Conservation (phyloP, 2,888 invertebrate species). For the Hesperia comma region DNA sequence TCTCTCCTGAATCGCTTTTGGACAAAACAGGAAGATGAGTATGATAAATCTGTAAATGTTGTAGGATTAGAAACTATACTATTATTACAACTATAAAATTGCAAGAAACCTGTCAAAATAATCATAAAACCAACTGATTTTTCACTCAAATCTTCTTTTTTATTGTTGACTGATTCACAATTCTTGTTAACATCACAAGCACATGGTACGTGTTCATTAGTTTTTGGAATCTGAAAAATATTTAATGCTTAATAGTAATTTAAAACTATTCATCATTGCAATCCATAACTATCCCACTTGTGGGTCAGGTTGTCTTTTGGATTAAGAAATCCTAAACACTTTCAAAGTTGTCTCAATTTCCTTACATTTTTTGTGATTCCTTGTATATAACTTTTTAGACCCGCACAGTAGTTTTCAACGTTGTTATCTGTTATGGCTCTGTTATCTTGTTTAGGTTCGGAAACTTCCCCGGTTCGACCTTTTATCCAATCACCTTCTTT, state of each 20-base stretch:
- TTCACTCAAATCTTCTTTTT: background rate
- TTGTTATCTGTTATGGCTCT: slow-evolving; percentile 10
- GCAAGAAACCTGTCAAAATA: background rate
- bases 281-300: too few species aligned
- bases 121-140: background rate
- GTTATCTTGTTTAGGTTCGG: slow-evolving; percentile 6
- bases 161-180: background rate
- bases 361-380: background rate
- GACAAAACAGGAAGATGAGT: slow-evolving; percentile 12
- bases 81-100: background rate
- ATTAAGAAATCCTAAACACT: too few species aligned
- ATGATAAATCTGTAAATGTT: slow-evolving; percentile 10
- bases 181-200: background rate
- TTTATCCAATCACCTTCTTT: slow-evolving; percentile 53
- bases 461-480: slow-evolving; percentile 34
- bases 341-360: background rate
- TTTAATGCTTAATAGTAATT: background rate
- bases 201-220: background rate
- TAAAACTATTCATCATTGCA: too few species aligned
- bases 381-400: background rate
- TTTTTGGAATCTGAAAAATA: background rate
- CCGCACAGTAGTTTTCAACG: background rate
- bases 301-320: too few species aligned
- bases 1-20: background rate
- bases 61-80: background rate